These are phyloP conservation scores for Pangasius mekongensis DNA, from an alignment of 2,797 vertebrate genomes.

Conservation along the genomic window DNA sequence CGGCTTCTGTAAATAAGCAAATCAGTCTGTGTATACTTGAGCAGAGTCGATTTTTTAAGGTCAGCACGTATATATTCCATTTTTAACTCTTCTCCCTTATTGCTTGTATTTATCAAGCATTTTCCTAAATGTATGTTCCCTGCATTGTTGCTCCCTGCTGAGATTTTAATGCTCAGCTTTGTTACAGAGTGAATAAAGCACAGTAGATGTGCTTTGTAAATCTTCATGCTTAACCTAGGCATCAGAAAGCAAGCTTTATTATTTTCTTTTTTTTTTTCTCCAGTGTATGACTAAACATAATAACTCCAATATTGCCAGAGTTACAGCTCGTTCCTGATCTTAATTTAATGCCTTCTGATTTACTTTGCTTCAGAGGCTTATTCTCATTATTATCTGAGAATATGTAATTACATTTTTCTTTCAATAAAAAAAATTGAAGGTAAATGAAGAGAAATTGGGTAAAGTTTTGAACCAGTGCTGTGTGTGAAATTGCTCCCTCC, in stretches of 20 bases:
- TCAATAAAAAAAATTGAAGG: background rate
- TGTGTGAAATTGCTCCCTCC: background rate
- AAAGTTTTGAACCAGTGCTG: background rate
- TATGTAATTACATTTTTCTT: slow-evolving; percentile 23
- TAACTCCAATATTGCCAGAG: background rate
- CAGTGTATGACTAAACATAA: background rate
- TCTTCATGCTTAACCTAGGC: background rate
- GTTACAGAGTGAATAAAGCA: background rate
- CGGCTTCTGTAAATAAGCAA: background rate
- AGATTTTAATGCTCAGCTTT: background rate
- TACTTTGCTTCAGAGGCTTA: background rate
- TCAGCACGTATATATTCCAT: background rate
- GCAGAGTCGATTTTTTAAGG: background rate
- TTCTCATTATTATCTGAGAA: background rate
- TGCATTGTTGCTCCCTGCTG: background rate
- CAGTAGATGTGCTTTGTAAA: background rate
- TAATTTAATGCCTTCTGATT: slow-evolving; percentile 13
- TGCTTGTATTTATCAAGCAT: background rate
- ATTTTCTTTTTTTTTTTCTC: background rate
- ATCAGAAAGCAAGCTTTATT: background rate
- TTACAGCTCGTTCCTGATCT: background rate
- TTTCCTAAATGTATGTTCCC: background rate
- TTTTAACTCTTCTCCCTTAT: background rate
- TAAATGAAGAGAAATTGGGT: background rate
- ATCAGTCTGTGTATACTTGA: background rate